Percentiles rank a stretch among this genome's conserved stretches.
These are phyloP conservation scores for Orussus abietinus DNA, from an alignment of 1,140 invertebrate species.

Conservation along the genomic window DNA sequence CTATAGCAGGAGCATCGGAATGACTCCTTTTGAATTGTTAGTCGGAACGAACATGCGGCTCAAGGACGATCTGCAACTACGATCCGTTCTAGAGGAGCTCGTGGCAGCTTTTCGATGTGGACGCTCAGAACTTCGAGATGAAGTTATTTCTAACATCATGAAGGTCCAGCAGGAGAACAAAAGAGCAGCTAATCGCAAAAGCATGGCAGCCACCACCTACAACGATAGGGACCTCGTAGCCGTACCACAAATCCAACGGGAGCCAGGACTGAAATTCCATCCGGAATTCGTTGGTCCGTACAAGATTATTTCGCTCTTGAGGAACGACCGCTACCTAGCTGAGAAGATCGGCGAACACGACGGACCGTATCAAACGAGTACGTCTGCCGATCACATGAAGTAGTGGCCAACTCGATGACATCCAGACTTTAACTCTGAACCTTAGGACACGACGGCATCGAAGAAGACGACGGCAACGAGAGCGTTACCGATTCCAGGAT, in stretches of 20 bases:
- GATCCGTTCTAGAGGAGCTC: not conserved
- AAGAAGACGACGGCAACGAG: slow-evolving; percentile 6
- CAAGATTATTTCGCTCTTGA: slow-evolving; percentile 6
- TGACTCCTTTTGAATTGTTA: slow-evolving; percentile 33
- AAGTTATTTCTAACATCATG: slow-evolving; percentile 26
- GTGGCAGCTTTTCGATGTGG: not conserved
- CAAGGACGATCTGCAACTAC: not conserved
- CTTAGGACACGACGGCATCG: slow-evolving; percentile 3
- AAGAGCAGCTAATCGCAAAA: slow-evolving; percentile 24
- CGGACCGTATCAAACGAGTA: slow-evolving; percentile 9
- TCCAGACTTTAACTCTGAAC: slow-evolving; percentile 9
- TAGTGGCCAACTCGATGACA: slow-evolving; percentile 9
- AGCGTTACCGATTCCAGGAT: slow-evolving; percentile 7
- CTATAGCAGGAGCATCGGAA: slow-evolving; percentile 27
- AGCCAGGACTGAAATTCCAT: slow-evolving; percentile 13
- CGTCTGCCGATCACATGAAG: slow-evolving; percentile 19
- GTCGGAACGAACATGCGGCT: slow-evolving; percentile 14
- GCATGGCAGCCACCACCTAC: slow-evolving; percentile 20
- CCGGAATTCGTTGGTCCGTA: slow-evolving; percentile 16
- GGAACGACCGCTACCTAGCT: slow-evolving; percentile 16
- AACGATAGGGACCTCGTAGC: slow-evolving; percentile 19
- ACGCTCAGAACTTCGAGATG: slow-evolving; percentile 3
- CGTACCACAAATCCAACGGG: slow-evolving; percentile 19
- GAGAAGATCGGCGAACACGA: slow-evolving; percentile 17
- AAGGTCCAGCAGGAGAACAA: slow-evolving; percentile 34